These are phyloP conservation scores for Hippasteria phrygiana DNA, from an alignment of 53 echinoderm and acorn worm species.

Conservation along the genomic window DNA sequence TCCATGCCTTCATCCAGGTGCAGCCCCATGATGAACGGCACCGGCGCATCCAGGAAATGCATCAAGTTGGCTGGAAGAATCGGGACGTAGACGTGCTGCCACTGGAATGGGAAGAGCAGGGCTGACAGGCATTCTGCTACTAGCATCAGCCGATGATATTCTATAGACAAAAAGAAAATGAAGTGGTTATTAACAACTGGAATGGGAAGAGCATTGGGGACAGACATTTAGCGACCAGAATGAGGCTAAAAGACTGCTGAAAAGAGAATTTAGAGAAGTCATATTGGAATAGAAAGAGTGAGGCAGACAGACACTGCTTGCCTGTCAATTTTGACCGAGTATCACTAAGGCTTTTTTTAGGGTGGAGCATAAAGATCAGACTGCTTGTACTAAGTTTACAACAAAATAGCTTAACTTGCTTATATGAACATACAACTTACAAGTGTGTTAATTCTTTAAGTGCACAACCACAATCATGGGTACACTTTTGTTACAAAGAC, in stretches of 20 bases:
- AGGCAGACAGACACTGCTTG: background rate
- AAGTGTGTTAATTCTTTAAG: too few species aligned
- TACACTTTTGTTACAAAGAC: too few species aligned
- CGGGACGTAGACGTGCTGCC: constrained; percentile 98
- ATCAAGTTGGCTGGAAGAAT: constrained; percentile 96
- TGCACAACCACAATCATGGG: too few species aligned
- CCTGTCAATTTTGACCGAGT: background rate
- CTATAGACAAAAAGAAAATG: constrained; percentile 34
- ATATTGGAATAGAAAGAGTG: background rate
- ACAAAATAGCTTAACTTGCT: too few species aligned
- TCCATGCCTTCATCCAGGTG: constrained; percentile 83
- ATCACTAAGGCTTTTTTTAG: too few species aligned
- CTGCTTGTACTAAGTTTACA: too few species aligned
- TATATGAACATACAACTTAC: too few species aligned
- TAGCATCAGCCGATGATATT: constrained; percentile 96
- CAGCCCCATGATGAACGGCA: constrained; percentile 97
- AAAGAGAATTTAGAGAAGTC: background rate
- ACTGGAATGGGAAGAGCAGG: constrained; percentile 93
- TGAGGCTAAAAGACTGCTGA: constrained; percentile 73
- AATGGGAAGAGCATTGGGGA: constrained; percentile 82
- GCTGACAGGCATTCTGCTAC: constrained; percentile 88
- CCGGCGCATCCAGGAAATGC: constrained; percentile 95
- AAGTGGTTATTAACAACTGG: constrained; percentile 60
- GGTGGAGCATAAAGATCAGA: too few species aligned
- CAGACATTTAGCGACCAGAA: constrained; percentile 82